Evolutionary conservation across 2,888 invertebrate species (phyloP).

Genomic region (Spisula solida): DNA sequence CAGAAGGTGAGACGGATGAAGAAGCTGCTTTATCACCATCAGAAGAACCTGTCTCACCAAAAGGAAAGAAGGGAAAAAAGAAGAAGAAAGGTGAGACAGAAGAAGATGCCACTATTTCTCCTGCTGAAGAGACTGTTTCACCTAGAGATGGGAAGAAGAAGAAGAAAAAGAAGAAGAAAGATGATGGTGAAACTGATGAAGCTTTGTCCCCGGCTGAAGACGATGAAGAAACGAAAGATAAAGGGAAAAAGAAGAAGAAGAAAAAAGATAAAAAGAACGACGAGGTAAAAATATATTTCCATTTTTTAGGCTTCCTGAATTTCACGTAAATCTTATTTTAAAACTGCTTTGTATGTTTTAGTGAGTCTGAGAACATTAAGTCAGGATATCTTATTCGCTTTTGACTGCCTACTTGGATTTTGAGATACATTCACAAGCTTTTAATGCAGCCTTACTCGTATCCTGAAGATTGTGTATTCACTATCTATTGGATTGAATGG

Average conservation of each 20-base stretch:
- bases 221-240: slow-evolving; percentile 52
- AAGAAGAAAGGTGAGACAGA: slow-evolving; percentile 62
- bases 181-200: slow-evolving; percentile 52
- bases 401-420: too few species aligned
- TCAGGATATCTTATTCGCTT: too few species aligned
- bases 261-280: slow-evolving; percentile 63
- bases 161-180: slow-evolving; percentile 71
- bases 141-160: slow-evolving; percentile 55
- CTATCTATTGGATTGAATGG: too few species aligned
- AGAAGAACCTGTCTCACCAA: slow-evolving; percentile 64
- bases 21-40: slow-evolving; percentile 55
- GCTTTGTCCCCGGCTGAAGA: slow-evolving; percentile 57
- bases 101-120: slow-evolving; percentile 54
- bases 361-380: too few species aligned
- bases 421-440: too few species aligned
- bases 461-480: too few species aligned
- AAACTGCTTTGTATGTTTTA: too few species aligned
- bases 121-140: slow-evolving; percentile 40
- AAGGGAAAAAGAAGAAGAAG: slow-evolving; percentile 65
- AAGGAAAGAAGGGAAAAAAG: slow-evolving; percentile 71
- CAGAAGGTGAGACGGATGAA: slow-evolving; percentile 63
- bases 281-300: slow-evolving; percentile 38
- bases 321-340: too few species aligned
- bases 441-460: too few species aligned
- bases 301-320: neutral